phyloP scores from a whole-genome alignment of 2,797 vertebrate genomes.

The Danio choprae region DNA sequence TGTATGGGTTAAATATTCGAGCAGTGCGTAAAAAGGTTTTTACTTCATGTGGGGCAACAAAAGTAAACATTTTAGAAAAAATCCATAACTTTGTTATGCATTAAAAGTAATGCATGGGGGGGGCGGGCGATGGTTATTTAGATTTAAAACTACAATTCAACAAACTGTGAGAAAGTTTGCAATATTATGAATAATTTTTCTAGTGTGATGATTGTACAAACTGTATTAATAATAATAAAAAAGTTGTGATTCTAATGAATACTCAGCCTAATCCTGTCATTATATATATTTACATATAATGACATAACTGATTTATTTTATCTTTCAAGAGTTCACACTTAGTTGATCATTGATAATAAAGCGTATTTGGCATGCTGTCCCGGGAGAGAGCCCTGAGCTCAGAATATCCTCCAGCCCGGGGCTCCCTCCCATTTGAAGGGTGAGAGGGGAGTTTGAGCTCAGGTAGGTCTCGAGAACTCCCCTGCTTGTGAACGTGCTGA shows the following conservation, averaged over 20 bases:
- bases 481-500: too few relatives aligned
- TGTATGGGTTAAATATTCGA: slow-evolving; percentile 40
- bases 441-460: too few relatives aligned
- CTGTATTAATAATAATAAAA: background rate
- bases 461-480: too few relatives aligned
- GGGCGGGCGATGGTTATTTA: background rate
- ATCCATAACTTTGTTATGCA: background rate
- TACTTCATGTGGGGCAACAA: background rate
- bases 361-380: too few relatives aligned
- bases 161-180: background rate
- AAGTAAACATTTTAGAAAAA: background rate
- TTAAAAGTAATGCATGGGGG: background rate
- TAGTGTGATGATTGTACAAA: background rate
- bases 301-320: too few relatives aligned
- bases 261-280: background rate
- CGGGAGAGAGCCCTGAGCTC: too few relatives aligned
- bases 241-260: background rate
- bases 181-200: background rate
- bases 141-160: background rate
- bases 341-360: too few relatives aligned
- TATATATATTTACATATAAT: too few relatives aligned
- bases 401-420: too few relatives aligned
- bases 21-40: slow-evolving; percentile 20
- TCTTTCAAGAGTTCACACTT: too few relatives aligned
- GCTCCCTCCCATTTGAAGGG: too few relatives aligned